Conservation (phyloP, 2,888 invertebrate species). For the Melinaea marsaeus region DNA sequence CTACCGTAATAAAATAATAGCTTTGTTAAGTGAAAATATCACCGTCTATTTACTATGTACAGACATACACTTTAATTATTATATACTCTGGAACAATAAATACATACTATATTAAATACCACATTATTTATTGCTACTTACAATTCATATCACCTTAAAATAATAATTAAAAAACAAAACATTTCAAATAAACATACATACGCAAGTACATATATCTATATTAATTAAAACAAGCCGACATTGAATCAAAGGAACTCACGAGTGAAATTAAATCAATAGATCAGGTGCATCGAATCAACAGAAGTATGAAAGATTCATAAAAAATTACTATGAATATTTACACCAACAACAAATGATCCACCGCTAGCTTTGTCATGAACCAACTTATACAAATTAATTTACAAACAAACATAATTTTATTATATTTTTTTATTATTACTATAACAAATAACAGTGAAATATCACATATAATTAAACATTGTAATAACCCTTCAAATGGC, state of each 20-base stretch:
- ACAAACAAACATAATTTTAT: slow-evolving; percentile 56
- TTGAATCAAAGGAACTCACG: slow-evolving; percentile 12
- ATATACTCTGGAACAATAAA: slow-evolving; percentile 23
- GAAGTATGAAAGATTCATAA: too few relatives aligned
- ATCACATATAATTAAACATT: slow-evolving; percentile 72
- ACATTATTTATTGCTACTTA: slow-evolving; percentile 30
- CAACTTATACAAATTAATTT: slow-evolving; percentile 59
- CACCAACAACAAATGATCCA: slow-evolving; percentile 48
- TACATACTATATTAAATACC: slow-evolving; percentile 23
- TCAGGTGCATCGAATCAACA: not conserved
- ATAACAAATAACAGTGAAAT: slow-evolving; percentile 76
- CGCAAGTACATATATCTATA: slow-evolving; percentile 15
- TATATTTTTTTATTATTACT: slow-evolving; percentile 56
- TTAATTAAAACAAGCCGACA: slow-evolving; percentile 11
- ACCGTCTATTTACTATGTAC: slow-evolving; percentile 40
- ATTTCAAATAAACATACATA: slow-evolving; percentile 12
- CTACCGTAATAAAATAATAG: slow-evolving; percentile 65
- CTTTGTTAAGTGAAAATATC: slow-evolving; percentile 38
- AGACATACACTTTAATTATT: slow-evolving; percentile 33
- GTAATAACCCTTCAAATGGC: slow-evolving; percentile 61
- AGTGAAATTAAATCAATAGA: not conserved
- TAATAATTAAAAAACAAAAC: slow-evolving; percentile 7
- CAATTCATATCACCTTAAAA: slow-evolving; percentile 19
- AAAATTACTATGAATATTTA: slow-evolving; percentile 50
- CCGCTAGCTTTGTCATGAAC: slow-evolving; percentile 58